A percentile compares a stretch with the other conserved stretches of the same genome.
These are phyloP conservation scores for Scaptodrosophila latifasciaeformis DNA, from an alignment of 2,888 invertebrate species.

Conservation along the genomic window DNA sequence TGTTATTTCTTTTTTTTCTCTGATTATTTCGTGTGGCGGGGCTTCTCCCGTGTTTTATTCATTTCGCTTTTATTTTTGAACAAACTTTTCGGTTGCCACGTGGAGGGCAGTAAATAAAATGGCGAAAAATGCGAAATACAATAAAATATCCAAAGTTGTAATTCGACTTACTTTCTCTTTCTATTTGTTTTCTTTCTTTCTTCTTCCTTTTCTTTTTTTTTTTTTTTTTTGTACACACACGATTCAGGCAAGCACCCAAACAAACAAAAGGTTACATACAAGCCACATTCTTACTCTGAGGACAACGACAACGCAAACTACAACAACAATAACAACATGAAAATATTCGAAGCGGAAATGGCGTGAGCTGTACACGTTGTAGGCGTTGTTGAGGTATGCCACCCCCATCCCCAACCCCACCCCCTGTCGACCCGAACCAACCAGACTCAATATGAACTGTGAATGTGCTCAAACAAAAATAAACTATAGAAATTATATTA, in stretches of 20 bases:
- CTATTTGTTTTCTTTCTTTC: slow-evolving; percentile 25
- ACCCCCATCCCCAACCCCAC: background rate
- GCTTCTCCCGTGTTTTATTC: no score
- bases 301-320: slow-evolving; percentile 14
- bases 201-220: slow-evolving; percentile 8
- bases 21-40: no score
- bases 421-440: slow-evolving; percentile 3
- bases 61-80: background rate
- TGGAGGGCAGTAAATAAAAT: slow-evolving; percentile 64
- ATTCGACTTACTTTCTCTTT: background rate
- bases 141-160: slow-evolving; percentile 55
- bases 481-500: no score
- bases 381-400: slow-evolving; percentile 37
- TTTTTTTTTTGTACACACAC: background rate
- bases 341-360: slow-evolving; percentile 45
- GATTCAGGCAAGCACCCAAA: slow-evolving; percentile 26
- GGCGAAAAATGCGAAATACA: slow-evolving; percentile 62
- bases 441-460: background rate
- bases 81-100: slow-evolving; percentile 33
- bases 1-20: no score
- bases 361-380: slow-evolving; percentile 57
- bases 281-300: slow-evolving; percentile 6
- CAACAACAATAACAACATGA: slow-evolving; percentile 9
- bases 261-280: slow-evolving; percentile 25
- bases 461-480: background rate